Percentiles rank a stretch among this genome's conserved stretches.
These are phyloP conservation scores for Reinhardtius hippoglossoides DNA, from an alignment of 2,113 vertebrate genomes.

Conservation along the genomic window DNA sequence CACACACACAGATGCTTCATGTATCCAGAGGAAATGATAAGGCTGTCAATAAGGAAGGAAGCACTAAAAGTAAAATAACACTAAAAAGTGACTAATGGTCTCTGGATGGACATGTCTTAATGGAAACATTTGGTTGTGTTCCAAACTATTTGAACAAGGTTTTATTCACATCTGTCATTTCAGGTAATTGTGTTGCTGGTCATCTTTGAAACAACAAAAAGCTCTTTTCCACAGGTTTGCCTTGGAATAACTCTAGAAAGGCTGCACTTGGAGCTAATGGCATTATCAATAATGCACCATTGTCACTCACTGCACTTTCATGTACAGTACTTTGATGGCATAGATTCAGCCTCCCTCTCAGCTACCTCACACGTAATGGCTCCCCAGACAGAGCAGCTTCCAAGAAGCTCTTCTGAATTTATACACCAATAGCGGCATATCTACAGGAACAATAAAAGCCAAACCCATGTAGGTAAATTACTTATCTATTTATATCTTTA, in stretches of 20 bases:
- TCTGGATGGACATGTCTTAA: not conserved
- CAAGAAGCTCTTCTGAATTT: slow-evolving; percentile 3
- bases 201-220: not conserved
- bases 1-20: too few species aligned
- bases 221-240: not conserved
- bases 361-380: not conserved
- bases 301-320: slow-evolving; percentile 12
- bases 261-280: slow-evolving; percentile 1
- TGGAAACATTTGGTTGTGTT: not conserved
- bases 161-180: not conserved
- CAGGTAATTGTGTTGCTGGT: not conserved
- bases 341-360: not conserved
- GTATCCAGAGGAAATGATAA: too few species aligned
- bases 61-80: not conserved
- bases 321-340: not conserved
- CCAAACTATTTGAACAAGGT: not conserved
- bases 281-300: slow-evolving; percentile 4
- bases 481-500: too few species aligned
- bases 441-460: slow-evolving; percentile 8
- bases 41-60: not conserved
- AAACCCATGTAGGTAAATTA: not conserved
- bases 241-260: not conserved
- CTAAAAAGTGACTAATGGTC: not conserved
- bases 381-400: slow-evolving; percentile 1
- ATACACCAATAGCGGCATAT: not conserved